phyloP scores from a whole-genome alignment of 2,888 invertebrate genomes.

The Lasioglossum zephyrum region DNA sequence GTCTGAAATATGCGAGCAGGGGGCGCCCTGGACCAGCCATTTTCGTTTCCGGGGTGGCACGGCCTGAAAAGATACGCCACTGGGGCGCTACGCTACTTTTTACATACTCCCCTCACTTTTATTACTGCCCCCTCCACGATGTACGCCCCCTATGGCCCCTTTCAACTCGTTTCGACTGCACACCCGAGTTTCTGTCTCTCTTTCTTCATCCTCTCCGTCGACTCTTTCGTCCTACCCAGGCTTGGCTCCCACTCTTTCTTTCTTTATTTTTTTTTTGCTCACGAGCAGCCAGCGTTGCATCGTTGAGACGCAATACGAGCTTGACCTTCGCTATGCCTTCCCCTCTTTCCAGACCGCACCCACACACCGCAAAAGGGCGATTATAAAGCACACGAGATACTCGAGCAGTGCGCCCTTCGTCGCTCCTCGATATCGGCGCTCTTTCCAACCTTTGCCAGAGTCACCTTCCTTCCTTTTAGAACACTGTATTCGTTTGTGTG shows the following conservation, averaged over 20 bases:
- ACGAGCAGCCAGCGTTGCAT: neutral
- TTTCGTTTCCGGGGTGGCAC: constrained; percentile 38
- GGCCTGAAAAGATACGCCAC: constrained; percentile 48
- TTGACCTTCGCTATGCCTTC: constrained; percentile 72
- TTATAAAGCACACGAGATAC: constrained; percentile 60
- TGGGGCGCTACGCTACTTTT: constrained; percentile 34
- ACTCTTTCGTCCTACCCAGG: constrained; percentile 30
- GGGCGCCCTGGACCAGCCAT: constrained; percentile 11
- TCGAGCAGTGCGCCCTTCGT: constrained; percentile 53
- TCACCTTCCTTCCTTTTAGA: constrained; percentile 8
- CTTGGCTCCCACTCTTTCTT: constrained; percentile 15
- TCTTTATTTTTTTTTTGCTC: neutral
- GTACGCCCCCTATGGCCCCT: neutral
- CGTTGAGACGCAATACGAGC: neutral
- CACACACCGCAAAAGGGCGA: constrained; percentile 64
- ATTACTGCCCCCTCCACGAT: constrained; percentile 39
- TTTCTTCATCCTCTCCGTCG: constrained; percentile 16
- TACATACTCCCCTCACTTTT: constrained; percentile 51
- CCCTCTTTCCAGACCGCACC: constrained; percentile 71
- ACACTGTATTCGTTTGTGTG: neutral
- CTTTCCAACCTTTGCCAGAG: neutral
- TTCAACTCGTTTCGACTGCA: constrained; percentile 4
- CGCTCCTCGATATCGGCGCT: constrained; percentile 4
- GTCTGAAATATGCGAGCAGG: neutral
- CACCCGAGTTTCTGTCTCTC: neutral